These are phyloP conservation scores for Ceratina australensis DNA, from an alignment of 1,140 invertebrate genomes.

Conservation along the genomic window DNA sequence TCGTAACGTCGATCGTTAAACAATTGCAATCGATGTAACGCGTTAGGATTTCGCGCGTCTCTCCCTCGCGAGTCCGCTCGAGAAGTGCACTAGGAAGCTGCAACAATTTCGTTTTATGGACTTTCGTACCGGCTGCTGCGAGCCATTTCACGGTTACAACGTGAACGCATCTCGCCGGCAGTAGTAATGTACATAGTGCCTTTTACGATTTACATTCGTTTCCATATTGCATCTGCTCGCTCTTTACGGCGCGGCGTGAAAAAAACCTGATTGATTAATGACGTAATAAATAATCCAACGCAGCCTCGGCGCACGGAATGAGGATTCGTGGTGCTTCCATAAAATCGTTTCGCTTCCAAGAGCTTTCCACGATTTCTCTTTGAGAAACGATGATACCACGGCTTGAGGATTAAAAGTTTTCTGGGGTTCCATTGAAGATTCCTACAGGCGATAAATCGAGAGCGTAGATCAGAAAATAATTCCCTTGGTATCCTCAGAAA, in stretches of 20 bases:
- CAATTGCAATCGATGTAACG: constrained; percentile 28
- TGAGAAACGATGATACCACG: constrained; percentile 7
- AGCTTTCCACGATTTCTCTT: constrained; percentile 29
- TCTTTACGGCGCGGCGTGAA: constrained; percentile 61
- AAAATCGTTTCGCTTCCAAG: constrained; percentile 36
- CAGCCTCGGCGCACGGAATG: constrained; percentile 48
- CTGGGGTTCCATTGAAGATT: neutral
- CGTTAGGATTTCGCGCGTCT: constrained; percentile 14
- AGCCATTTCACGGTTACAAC: constrained; percentile 65
- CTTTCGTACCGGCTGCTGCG: constrained; percentile 52
- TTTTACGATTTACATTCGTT: constrained; percentile 75
- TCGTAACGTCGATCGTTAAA: constrained; percentile 36
- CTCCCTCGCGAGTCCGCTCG: constrained; percentile 16
- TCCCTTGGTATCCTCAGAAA: too few species aligned
- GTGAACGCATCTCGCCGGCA: constrained; percentile 44
- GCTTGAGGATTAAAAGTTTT: neutral
- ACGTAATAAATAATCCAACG: constrained; percentile 66
- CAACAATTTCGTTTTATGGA: constrained; percentile 72
- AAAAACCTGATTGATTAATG: constrained; percentile 68
- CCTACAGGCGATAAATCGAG: too few species aligned
- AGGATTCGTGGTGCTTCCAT: constrained; percentile 57
- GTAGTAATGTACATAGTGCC: constrained; percentile 34
- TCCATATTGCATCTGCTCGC: constrained; percentile 64
- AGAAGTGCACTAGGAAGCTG: constrained; percentile 59
- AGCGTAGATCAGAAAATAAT: too few species aligned